Conservation (phyloP, 2,113 vertebrate genomes). For the Acanthisitta chloris region DNA sequence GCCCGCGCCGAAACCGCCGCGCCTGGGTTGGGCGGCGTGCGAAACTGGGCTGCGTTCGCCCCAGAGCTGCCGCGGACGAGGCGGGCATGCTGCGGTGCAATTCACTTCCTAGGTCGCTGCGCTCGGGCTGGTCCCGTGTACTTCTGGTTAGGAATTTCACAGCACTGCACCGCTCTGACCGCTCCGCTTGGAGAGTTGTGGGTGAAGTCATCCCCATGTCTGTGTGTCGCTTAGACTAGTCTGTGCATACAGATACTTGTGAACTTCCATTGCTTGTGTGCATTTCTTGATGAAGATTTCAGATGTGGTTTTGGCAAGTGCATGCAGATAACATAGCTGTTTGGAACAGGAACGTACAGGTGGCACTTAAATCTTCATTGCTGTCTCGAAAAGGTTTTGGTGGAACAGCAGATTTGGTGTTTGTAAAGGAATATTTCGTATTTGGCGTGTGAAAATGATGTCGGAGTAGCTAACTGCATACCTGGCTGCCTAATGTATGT, state of each 20-base stretch:
- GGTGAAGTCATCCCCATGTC: rapidly evolving
- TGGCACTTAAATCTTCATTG: rapidly evolving
- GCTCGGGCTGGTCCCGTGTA: rapidly evolving
- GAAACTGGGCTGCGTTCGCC: too few species aligned
- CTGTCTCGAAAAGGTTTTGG: background rate
- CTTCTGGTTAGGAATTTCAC: rapidly evolving
- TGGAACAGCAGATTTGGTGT: rapidly evolving
- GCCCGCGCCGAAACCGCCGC: too few species aligned
- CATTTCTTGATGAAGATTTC: background rate
- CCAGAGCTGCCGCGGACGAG: too few species aligned
- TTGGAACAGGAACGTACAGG: rapidly evolving
- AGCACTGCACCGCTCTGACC: rapidly evolving
- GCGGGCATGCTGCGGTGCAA: too few species aligned
- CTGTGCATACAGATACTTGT: rapidly evolving
- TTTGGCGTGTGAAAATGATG: background rate
- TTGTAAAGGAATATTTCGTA: rapidly evolving
- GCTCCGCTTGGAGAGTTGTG: too few species aligned
- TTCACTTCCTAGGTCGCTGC: background rate
- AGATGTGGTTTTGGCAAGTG: background rate
- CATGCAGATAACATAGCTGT: rapidly evolving
- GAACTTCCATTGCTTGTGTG: rapidly evolving
- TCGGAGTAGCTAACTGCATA: rapidly evolving
- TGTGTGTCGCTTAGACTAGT: background rate
- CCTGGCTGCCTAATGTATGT: rapidly evolving
- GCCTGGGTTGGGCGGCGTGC: too few species aligned